A percentile compares a stretch with the other conserved stretches of the same genome.
These are phyloP conservation scores for Agriopis aurantiaria DNA, from an alignment of 2,888 invertebrate species.

Conservation along the genomic window DNA sequence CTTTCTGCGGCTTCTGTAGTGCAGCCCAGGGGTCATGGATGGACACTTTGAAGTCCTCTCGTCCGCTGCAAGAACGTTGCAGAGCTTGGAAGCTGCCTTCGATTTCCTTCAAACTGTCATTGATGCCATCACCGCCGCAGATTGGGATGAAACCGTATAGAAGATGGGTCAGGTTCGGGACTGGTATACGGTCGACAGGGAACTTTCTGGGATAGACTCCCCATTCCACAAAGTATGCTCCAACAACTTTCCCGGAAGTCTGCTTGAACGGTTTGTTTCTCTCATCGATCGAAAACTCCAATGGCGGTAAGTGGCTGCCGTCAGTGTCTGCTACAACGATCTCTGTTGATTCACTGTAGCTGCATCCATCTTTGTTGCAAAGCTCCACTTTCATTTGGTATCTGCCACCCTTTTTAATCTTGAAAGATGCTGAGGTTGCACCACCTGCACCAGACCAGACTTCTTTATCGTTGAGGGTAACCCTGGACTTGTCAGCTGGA, in stretches of 20 bases:
- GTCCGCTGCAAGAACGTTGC: constrained; percentile 80
- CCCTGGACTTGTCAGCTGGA: constrained; percentile 69
- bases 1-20: constrained; percentile 81
- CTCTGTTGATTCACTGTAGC: constrained; percentile 73
- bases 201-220: constrained; percentile 82
- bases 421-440: constrained; percentile 74
- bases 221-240: constrained; percentile 83
- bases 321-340: constrained; percentile 81
- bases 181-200: constrained; percentile 76
- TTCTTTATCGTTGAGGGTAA: constrained; percentile 72
- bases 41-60: constrained; percentile 81
- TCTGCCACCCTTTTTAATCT: constrained; percentile 79
- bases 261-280: constrained; percentile 81
- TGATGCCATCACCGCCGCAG: constrained; percentile 82
- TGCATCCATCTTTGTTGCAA: constrained; percentile 79
- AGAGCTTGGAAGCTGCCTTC: constrained; percentile 83
- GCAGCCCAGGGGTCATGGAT: constrained; percentile 84
- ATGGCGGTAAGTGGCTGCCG: constrained; percentile 80
- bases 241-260: constrained; percentile 80
- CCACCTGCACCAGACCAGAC: constrained; percentile 73
- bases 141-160: constrained; percentile 82
- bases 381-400: constrained; percentile 79
- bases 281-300: constrained; percentile 73
- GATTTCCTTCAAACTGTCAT: constrained; percentile 83
- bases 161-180: constrained; percentile 79